Percentiles rank a stretch among this genome's conserved stretches.
These are phyloP conservation scores for Agriotes lineatus DNA, from an alignment of 2,888 invertebrate genomes.

Conservation along the genomic window DNA sequence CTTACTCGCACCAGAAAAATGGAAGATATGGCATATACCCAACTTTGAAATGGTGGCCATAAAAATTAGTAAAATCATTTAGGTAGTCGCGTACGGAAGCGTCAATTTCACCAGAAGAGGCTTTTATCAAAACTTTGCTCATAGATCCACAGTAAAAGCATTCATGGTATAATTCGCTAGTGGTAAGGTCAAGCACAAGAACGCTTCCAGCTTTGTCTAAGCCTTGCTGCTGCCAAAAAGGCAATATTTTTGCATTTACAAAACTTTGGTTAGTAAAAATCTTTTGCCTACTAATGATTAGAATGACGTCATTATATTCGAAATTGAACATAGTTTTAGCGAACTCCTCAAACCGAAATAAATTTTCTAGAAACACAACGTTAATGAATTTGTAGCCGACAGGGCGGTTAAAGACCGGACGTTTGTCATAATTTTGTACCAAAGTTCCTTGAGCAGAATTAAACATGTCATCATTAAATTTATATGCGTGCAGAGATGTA, in stretches of 20 bases:
- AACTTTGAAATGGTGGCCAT: constrained; percentile 23
- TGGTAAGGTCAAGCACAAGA: constrained; percentile 11
- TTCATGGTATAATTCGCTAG: constrained; percentile 6
- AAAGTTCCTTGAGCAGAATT: not conserved
- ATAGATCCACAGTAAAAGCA: constrained; percentile 31
- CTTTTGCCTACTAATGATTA: constrained; percentile 3
- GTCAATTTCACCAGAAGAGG: not conserved
- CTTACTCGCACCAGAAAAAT: constrained; percentile 29
- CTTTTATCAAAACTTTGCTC: not conserved
- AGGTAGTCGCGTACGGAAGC: not conserved
- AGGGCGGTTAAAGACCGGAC: not conserved
- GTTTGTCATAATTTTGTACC: constrained; percentile 8
- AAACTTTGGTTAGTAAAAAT: not conserved
- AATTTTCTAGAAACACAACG: constrained; percentile 5
- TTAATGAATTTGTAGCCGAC: constrained; percentile 12
- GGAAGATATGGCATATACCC: constrained; percentile 24
- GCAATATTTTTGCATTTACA: not conserved
- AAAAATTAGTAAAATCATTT: constrained; percentile 17
- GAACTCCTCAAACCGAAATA: not conserved
- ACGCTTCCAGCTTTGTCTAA: constrained; percentile 8
- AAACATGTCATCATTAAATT: not conserved
- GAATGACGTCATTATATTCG: constrained; percentile 9
- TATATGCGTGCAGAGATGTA: not conserved
- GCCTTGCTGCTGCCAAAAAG: constrained; percentile 13
- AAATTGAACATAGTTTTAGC: constrained; percentile 3